Percentiles rank a stretch among this genome's conserved stretches.
These are phyloP conservation scores for Mastacembelus armatus DNA, from an alignment of 2,797 vertebrate species.

Conservation along the genomic window DNA sequence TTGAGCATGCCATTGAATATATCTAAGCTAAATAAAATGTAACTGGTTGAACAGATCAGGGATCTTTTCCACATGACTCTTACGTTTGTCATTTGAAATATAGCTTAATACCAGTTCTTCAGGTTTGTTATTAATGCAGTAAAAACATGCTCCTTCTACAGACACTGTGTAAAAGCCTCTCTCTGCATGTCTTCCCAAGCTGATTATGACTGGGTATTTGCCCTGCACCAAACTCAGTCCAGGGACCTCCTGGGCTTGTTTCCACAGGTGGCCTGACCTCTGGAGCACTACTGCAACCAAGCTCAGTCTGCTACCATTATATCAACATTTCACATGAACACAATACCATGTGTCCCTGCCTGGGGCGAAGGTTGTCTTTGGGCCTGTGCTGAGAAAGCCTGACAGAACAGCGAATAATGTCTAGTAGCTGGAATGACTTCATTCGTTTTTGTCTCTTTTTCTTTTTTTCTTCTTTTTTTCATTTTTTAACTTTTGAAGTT, in stretches of 20 bases:
- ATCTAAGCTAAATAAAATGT: constrained; percentile 19
- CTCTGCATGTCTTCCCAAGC: constrained; percentile 38
- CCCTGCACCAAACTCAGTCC: constrained; percentile 32
- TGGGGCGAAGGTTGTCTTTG: constrained; percentile 58
- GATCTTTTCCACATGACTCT: constrained; percentile 17
- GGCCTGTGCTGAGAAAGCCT: constrained; percentile 40
- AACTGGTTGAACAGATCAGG: constrained; percentile 2
- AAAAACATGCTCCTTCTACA: constrained; percentile 9
- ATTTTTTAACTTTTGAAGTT: too few relatives aligned
- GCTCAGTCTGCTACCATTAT: constrained; percentile 62
- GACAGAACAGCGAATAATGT: constrained; percentile 41
- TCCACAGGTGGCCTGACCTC: constrained; percentile 64
- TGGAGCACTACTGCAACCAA: constrained; percentile 24
- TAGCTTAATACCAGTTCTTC: neutral
- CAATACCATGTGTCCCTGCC: constrained; percentile 43
- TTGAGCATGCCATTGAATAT: constrained; percentile 4
- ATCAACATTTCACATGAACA: constrained; percentile 63
- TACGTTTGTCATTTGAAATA: neutral
- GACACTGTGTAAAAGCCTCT: neutral
- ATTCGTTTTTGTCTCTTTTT: constrained; percentile 16
- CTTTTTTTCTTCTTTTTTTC: neutral
- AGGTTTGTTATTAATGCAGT: neutral
- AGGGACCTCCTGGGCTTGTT: constrained; percentile 61
- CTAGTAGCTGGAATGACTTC: constrained; percentile 33
- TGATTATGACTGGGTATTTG: constrained; percentile 49